A percentile compares a stretch with the other conserved stretches of the same genome.
These are phyloP conservation scores for Papilio demoleus DNA, from an alignment of 2,888 invertebrate species.

Conservation along the genomic window DNA sequence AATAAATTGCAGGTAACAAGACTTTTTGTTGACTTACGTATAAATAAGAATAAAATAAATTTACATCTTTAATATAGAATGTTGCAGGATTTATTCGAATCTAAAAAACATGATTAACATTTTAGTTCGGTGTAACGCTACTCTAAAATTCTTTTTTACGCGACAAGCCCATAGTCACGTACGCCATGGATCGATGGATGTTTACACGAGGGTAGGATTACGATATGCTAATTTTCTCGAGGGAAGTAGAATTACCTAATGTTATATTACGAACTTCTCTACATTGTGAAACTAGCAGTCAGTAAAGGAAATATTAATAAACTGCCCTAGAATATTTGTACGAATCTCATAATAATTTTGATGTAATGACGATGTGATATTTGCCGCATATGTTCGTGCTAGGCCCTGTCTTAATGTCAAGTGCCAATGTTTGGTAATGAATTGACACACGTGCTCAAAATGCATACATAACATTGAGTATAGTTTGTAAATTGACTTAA, in stretches of 20 bases:
- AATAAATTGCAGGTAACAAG: too few species aligned
- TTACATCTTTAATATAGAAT: too few species aligned
- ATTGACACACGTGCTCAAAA: neutral
- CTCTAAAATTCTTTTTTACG: slow-evolving; percentile 4
- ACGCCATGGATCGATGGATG: slow-evolving; percentile 43
- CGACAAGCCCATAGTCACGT: slow-evolving; percentile 42
- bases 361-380: too few species aligned
- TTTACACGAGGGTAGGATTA: slow-evolving; percentile 32
- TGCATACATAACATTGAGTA: neutral
- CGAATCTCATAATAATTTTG: too few species aligned
- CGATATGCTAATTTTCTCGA: neutral
- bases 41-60: too few species aligned
- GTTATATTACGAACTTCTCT: neutral
- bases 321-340: too few species aligned
- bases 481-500: neutral
- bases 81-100: neutral
- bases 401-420: too few species aligned
- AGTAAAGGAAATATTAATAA: too few species aligned
- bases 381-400: too few species aligned
- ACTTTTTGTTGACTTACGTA: too few species aligned
- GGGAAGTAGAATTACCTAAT: neutral
- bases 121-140: neutral
- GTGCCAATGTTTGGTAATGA: slow-evolving; percentile 20
- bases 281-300: neutral
- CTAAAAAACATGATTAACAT: neutral